phyloP scores from a whole-genome alignment of 2,888 invertebrate species.

The Epinotia demarniana region DNA sequence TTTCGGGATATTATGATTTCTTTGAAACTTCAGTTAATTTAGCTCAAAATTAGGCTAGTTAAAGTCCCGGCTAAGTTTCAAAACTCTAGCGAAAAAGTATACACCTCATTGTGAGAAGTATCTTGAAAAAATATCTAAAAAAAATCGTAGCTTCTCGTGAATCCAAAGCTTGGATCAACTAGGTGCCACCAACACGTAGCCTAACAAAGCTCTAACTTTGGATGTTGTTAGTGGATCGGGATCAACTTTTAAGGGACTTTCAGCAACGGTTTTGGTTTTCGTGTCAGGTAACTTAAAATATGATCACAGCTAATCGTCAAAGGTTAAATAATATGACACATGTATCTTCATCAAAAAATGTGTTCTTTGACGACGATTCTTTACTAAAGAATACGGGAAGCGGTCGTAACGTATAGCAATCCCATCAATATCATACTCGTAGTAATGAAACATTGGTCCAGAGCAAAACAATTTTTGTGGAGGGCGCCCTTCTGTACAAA shows the following conservation, averaged over 20 bases:
- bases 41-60: conserved; percentile 21
- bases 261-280: conserved; percentile 9
- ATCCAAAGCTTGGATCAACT: conserved; percentile 23
- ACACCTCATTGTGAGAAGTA: background rate
- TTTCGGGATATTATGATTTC: conserved; percentile 44
- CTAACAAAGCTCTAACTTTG: conserved; percentile 29
- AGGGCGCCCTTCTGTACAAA: conserved; percentile 68
- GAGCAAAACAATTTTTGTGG: conserved; percentile 73
- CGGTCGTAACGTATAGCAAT: conserved; percentile 52
- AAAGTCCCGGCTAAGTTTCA: conserved; percentile 11
- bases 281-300: background rate
- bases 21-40: conserved; percentile 31
- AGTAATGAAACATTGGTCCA: conserved; percentile 70
- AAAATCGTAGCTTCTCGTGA: conserved; percentile 16
- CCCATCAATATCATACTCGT: conserved; percentile 70
- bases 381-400: conserved; percentile 27
- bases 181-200: conserved; percentile 25
- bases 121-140: conserved; percentile 9
- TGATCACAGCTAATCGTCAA: conserved; percentile 2
- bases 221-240: conserved; percentile 24
- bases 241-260: conserved; percentile 30
- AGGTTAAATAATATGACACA: background rate
- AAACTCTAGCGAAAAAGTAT: conserved; percentile 8
- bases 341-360: conserved; percentile 16
- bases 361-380: conserved; percentile 11